Conservation (phyloP, 2,888 invertebrate species). For the Entomobrya proxima region DNA sequence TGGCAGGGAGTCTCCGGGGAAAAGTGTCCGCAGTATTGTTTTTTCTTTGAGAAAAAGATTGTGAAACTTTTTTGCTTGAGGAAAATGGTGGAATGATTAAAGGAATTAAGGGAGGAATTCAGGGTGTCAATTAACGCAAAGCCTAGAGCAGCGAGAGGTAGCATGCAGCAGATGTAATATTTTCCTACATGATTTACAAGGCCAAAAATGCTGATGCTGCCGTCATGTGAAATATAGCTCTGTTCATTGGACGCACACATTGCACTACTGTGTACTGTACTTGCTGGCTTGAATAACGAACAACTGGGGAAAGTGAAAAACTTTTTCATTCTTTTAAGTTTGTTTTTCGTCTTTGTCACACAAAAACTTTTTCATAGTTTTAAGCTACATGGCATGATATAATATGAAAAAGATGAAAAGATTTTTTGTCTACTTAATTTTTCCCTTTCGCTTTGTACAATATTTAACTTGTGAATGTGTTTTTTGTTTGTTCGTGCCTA, state of each 20-base stretch:
- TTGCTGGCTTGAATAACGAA: neutral
- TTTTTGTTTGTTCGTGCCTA: neutral
- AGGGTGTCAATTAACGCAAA: conserved; percentile 44
- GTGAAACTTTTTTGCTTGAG: neutral
- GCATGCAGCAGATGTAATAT: neutral
- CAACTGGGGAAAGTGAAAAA: neutral
- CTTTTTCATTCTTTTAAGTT: neutral
- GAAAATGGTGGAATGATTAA: conserved; percentile 37
- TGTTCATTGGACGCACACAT: too few relatives aligned
- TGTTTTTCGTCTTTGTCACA: neutral
- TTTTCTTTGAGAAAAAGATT: neutral
- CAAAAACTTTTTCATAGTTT: conserved; percentile 11
- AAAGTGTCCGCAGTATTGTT: neutral
- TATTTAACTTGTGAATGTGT: neutral
- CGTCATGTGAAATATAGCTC: neutral
- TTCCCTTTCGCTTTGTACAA: neutral
- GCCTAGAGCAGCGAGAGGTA: neutral
- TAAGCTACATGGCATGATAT: neutral
- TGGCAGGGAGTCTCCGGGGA: neutral
- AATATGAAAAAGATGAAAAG: neutral
- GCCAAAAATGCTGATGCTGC: neutral
- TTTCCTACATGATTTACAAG: conserved; percentile 20
- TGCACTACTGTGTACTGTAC: neutral
- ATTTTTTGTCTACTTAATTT: conserved; percentile 16
- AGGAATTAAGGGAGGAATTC: conserved; percentile 41